Base-by-base conservation (phyloP, 2,113 vertebrate species). In the Poecile atricapillus region DNA sequence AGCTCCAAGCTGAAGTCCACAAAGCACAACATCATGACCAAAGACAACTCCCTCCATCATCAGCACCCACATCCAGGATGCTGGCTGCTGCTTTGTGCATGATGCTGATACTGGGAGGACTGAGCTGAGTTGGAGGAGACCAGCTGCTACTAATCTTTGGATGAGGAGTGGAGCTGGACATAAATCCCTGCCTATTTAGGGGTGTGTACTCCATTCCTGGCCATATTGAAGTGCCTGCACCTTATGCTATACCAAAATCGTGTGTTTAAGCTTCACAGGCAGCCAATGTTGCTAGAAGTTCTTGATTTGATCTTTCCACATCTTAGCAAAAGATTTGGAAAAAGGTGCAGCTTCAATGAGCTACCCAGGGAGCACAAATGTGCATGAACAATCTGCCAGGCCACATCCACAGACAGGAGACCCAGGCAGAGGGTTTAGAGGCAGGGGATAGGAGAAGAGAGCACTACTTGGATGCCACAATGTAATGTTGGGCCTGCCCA, bases 21-120 rank as follows among this genome's bases (percentile, higher is more conserved):
- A 0, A 18, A 30, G 41, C 35, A 69, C 37, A 81, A 52, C 31
- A 60, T 8, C 20, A 11, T 3, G 6, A 55, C 6, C 3, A 5
- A 15, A 43, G 41, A 19, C 39, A 80, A 16, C 0, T 1, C 3
- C 22, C 23, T 78, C 31, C 3, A 4, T 37, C 7, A 31, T 15
- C 64, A 74, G 49, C 21, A 35, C 15, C 41, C 4, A 1, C 55
- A 52, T 4, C 20, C 20, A 12, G 22, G 7, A 8, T 31, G 49
- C n/a, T 63, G 39, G 31, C 43, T 81, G 43, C 65, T 67, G 68
- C 55, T 62, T 41, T 58, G 28, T 69, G 55, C 19, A 9, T 3
- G 5, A 13, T 23, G 77, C 17, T 70, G 46, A 9, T 18, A 18
- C 41, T 49, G 19, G 39, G 58, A 59, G 20, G 35, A 39, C 43